Base-by-base conservation (phyloP, 1,140 invertebrate genomes). In the Drusus annulatus region DNA sequence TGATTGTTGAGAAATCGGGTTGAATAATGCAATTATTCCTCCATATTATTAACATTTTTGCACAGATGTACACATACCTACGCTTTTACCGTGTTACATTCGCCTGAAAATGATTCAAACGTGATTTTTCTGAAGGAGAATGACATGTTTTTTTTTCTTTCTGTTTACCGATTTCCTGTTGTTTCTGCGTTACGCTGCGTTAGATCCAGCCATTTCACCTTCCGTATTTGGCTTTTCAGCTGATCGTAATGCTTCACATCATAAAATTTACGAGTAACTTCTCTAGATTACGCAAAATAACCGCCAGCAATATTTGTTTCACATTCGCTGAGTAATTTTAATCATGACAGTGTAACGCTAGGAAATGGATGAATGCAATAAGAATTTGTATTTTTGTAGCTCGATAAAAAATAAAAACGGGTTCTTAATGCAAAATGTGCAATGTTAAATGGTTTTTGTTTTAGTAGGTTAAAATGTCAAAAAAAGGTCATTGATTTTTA, bases 71-170 rank as follows among this genome's bases (percentile, higher is more conserved):
- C 25, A 65, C 23, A 65, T 65, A 28, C 8, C 8, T n/a, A 65
- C 25, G 1, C 6, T 3, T 25, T 21, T 25, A 65, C 21, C 8
- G 15, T 1, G 1, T n/a, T 28, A 15, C 36, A 31, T 65, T 65
- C 1, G 23, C 15, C 1, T 25, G 62, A 2, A 65, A 65, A 13
- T n/a, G 62, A 23, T 50, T n/a, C 28, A 50, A 69, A 19, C 36
- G 31, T 10, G 31, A 7, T 69, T 10, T 17, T 69, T 51, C 16
- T n/a, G 36, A 16, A 5, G 31, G 65, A 45, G 65, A 69, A 50
- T 69, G 65, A 69, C 65, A 69, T 69, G 65, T 69, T 69, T 69
- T 69, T 69, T 69, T 69, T 69, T 69, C 65, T 50, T 69, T 69
- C 65, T 69, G 65, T 69, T 69, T 69, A 69, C 65, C 17, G 65